Evolutionary conservation across 1,140 invertebrate genomes (phyloP).

Genomic region (Euwallacea similis): DNA sequence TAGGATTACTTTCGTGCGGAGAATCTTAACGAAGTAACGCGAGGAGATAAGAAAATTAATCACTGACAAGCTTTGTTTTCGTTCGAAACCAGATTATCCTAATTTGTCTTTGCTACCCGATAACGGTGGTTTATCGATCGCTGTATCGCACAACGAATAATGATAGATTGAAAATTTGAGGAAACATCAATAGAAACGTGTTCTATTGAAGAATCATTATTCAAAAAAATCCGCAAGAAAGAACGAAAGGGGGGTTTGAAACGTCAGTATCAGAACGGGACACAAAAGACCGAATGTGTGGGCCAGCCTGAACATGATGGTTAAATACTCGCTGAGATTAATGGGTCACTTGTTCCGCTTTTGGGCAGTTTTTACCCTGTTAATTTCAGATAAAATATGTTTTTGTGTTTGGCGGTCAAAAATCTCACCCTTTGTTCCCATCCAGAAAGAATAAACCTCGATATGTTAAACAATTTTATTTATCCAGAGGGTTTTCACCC

Average conservation of each 20-base stretch:
- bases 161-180: slow-evolving; percentile 6
- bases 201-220: slow-evolving; percentile 21
- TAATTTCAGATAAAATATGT: slow-evolving; percentile 27
- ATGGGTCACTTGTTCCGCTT: slow-evolving; percentile 30
- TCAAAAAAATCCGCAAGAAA: slow-evolving; percentile 8
- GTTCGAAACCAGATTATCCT: slow-evolving; percentile 17
- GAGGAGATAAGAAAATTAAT: slow-evolving; percentile 14
- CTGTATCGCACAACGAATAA: not conserved
- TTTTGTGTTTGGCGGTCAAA: slow-evolving; percentile 8
- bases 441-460: not conserved
- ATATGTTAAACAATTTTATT: not conserved
- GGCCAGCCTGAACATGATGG: slow-evolving; percentile 28
- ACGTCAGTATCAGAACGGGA: slow-evolving; percentile 27
- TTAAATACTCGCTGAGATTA: slow-evolving; percentile 32
- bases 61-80: slow-evolving; percentile 20
- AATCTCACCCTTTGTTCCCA: not conserved
- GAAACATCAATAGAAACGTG: no score
- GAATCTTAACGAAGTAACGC: slow-evolving; percentile 16
- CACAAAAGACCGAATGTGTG: slow-evolving; percentile 28
- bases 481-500: not conserved
- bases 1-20: slow-evolving; percentile 18
- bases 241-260: slow-evolving; percentile 13
- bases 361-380: slow-evolving; percentile 24
- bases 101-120: slow-evolving; percentile 13
- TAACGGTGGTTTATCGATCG: slow-evolving; percentile 18